Percentiles rank a stretch among this genome's conserved stretches.
Evolutionary conservation across 1,140 invertebrate genomes (phyloP).

Genomic region (Druon quercuslanigerum): DNA sequence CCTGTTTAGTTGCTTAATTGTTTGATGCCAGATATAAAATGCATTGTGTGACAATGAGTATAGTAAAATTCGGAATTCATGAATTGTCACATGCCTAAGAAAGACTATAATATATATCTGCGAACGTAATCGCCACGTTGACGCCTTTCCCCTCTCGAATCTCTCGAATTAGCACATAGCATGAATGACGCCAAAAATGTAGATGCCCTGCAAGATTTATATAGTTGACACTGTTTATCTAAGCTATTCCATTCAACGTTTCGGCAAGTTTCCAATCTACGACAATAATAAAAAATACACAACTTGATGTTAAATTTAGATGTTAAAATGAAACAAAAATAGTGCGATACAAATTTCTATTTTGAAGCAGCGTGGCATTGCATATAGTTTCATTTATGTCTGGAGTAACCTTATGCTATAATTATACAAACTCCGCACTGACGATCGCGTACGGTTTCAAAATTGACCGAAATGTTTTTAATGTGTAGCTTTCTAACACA

Average conservation of each 20-base stretch:
- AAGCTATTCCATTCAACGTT: background rate
- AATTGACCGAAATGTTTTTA: no score
- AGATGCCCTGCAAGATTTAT: background rate
- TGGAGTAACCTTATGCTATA: no score
- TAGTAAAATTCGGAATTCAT: no score
- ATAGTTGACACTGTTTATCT: background rate
- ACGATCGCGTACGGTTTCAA: no score
- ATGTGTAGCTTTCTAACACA: no score
- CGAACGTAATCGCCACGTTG: background rate
- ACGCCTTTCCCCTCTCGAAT: conserved; percentile 12
- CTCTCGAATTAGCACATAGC: conserved; percentile 3
- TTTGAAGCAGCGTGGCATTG: background rate
- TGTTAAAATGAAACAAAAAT: background rate
- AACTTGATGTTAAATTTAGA: background rate
- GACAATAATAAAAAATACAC: no score
- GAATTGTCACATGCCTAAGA: background rate
- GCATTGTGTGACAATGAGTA: no score
- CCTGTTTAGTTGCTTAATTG: no score
- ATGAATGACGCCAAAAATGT: conserved; percentile 1
- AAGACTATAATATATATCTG: background rate
- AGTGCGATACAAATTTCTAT: background rate
- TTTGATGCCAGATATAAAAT: no score
- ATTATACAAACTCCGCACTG: no score
- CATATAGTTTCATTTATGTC: background rate
- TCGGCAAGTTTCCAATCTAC: background rate